Base-by-base conservation (phyloP, 2,888 invertebrate genomes). In the Calameuta filiformis region DNA sequence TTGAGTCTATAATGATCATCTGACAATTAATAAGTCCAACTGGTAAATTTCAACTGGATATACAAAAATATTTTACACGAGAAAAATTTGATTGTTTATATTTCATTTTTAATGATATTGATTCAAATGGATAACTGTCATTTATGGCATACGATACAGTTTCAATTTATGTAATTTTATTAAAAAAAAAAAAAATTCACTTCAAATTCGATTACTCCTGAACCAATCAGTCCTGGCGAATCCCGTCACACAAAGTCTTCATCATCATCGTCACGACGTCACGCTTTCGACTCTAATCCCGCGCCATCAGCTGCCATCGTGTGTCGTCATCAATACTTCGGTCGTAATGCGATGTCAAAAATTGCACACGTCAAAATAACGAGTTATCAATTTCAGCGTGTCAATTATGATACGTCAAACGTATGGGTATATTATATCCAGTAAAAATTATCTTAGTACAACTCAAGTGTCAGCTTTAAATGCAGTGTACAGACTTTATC, bases 251-350 rank as follows among this genome's bases (percentile, higher is more conserved):
- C 56, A 73, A 74, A 68, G 71, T 71, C 34, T 71, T 80, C 74
- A 78, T 81, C 75, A 80, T 75, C 80, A 84, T 83, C 79, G 76
- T 81, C 83, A 83, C 77, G 68, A 81, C 82, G 82, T 80, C 81
- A 81, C 81, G 86, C 86, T 86, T 86, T 84, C 81, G 80, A 83
- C 81, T 86, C 83, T 82, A 81, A 79, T 82, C 84, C 85, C 86
- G 83, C 83, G 82, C 81, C 81, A 85, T 79, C 84, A 85, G 77
- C 79, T 85, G 56, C 71, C 34, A 71, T 71, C 71, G 71, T 73
- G 76, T 77, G 75, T 73, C 68, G 74, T 69, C 73, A 69, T 74
- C 81, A 76, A 79, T 80, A 76, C 83, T 78, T 82, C 79, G 76
- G 75, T 56, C 85, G 87, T 91, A 56, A 56, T 56, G 56, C 56